These are phyloP conservation scores for Antheraea yamamai DNA, from an alignment of 2,888 invertebrate genomes.

Conservation along the genomic window DNA sequence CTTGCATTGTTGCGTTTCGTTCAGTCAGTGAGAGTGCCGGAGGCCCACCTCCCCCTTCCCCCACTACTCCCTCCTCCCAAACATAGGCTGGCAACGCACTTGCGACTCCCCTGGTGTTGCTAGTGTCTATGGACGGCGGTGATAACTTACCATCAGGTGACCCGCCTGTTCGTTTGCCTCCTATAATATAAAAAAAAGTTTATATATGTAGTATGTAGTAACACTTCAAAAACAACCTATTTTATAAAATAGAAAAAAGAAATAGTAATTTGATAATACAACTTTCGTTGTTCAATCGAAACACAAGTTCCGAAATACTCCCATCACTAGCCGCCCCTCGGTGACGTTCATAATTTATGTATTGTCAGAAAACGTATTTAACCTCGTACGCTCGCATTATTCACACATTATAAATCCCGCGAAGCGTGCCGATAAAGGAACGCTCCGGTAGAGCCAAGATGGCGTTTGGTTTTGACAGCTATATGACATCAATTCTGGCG, in stretches of 20 bases:
- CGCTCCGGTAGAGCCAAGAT: conserved; percentile 64
- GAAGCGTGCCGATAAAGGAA: conserved; percentile 70
- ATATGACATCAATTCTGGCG: conserved; percentile 69
- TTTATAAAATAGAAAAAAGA: too few relatives aligned
- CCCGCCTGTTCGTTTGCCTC: too few relatives aligned
- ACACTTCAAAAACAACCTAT: background rate
- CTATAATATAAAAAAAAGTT: too few relatives aligned
- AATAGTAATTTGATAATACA: background rate
- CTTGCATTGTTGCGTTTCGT: too few relatives aligned
- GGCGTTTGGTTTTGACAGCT: conserved; percentile 59
- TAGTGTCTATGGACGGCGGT: too few relatives aligned
- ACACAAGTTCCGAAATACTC: background rate
- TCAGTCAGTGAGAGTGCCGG: too few relatives aligned
- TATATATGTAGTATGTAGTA: too few relatives aligned
- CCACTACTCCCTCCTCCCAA: too few relatives aligned
- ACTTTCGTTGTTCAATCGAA: background rate
- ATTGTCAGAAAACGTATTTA: conserved; percentile 75
- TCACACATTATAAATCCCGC: conserved; percentile 80
- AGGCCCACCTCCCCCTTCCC: too few relatives aligned
- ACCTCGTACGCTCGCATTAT: conserved; percentile 66
- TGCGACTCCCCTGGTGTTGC: too few relatives aligned
- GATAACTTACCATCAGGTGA: too few relatives aligned
- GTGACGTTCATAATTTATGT: conserved; percentile 75
- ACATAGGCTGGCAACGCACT: too few relatives aligned
- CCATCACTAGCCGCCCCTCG: conserved; percentile 42